Base-by-base conservation (phyloP, 2,113 vertebrate genomes). In the Mustela nigripes region DNA sequence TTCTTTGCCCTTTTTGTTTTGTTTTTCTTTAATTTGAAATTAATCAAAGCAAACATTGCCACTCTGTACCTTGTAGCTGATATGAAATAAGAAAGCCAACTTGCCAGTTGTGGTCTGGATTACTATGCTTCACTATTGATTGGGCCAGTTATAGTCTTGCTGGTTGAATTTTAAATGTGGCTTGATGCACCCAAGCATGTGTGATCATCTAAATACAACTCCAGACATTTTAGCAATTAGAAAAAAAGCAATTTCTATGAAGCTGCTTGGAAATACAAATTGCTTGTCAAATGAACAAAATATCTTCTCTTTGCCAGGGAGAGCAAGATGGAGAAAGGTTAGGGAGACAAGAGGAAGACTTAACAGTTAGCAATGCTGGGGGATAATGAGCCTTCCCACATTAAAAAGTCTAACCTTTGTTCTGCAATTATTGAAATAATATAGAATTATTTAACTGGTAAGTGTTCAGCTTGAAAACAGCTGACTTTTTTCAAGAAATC, bases 1-100 rank as follows among this genome's bases (percentile, higher is more conserved):
- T 95, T 50, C 22, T 78, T 81, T 26, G 62, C n/a, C 4, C 42
- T 95, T 63, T 80, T 78, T 76, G 39, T 63, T 84, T 84, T 73
- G 7, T 42, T 95, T 60, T 82, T 93, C 65, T 97, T 92, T 67
- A 94, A 88, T 97, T 98, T 97, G 8, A 95, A 98, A 89, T 71
- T 82, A 98, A 97, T 96, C 26, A 97, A 85, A 82, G 90, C 89
- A 92, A 95, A 74, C 50, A 86, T 48, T n/a, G 48, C 22, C 0
- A 50, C 45, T 22, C 15, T 73, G 31, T 58, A 48, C 50, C 11
- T 97, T 48, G 33, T 11, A 80, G 45, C 33, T 92, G 81, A 96
- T 48, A 84, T 4, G 39, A 98, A 94, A 79, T 36, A 96, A 88
- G 39, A 95, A 84, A 79, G 11, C 2, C 45, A 16, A 33, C 89